Conservation (phyloP, 2,797 vertebrate species). For the Diplodus sargus region DNA sequence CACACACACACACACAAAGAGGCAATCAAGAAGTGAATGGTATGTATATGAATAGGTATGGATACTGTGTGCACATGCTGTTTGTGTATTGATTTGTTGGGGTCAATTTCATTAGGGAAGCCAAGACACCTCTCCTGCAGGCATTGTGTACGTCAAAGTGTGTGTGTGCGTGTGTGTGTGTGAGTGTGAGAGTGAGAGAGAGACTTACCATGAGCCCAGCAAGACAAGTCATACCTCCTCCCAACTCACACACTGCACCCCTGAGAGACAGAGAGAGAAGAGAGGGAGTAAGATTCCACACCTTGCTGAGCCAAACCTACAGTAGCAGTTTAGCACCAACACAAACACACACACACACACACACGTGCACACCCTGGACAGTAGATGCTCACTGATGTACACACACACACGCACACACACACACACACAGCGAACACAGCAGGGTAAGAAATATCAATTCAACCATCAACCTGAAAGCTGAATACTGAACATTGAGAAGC, state of each 20-base stretch:
- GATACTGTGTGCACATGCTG: constrained; percentile 50
- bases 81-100: constrained; percentile 57
- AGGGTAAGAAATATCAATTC: constrained; percentile 80
- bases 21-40: constrained; percentile 24
- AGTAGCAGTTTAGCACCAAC: constrained; percentile 54
- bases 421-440: constrained; percentile 66
- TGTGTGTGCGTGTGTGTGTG: constrained; percentile 15
- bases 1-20: constrained; percentile 7
- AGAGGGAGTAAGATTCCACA: constrained; percentile 77
- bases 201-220: constrained; percentile 99
- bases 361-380: too few relatives aligned
- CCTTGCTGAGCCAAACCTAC: constrained; percentile 60
- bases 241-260: constrained; percentile 98
- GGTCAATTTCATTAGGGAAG: constrained; percentile 66
- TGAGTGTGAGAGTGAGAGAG: not conserved
- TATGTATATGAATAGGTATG: constrained; percentile 49
- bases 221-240: constrained; percentile 99
- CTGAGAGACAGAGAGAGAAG: constrained; percentile 85
- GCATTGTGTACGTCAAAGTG: constrained; percentile 22
- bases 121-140: constrained; percentile 25
- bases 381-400: too few relatives aligned
- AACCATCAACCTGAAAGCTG: constrained; percentile 77
- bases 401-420: not conserved
- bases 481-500: constrained; percentile 80
- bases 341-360: constrained; percentile 17